These are phyloP conservation scores for Orthosia incerta DNA, from an alignment of 2,888 invertebrate species.

Conservation along the genomic window DNA sequence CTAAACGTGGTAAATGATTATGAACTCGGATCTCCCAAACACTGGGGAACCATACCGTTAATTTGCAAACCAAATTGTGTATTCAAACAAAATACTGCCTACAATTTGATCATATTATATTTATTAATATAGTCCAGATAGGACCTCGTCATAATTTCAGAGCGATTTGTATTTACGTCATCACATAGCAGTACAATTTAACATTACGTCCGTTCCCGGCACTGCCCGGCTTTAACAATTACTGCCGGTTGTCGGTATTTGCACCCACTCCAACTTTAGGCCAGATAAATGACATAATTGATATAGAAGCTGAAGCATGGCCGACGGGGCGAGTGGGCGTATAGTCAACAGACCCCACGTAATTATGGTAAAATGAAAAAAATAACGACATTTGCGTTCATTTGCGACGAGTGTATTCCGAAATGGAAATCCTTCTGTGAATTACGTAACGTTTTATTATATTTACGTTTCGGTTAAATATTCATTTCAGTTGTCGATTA, in stretches of 20 bases:
- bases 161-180: conserved; percentile 66
- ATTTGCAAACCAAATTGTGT: conserved; percentile 26
- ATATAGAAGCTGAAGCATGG: conserved; percentile 49
- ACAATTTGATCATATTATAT: conserved; percentile 16
- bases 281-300: conserved; percentile 63
- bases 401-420: conserved; percentile 37
- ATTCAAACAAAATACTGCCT: conserved; percentile 18
- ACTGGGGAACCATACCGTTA: not conserved
- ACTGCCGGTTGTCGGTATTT: conserved; percentile 69
- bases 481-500: conserved; percentile 42
- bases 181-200: conserved; percentile 71
- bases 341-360: conserved; percentile 46
- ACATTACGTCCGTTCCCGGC: conserved; percentile 66
- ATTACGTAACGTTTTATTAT: conserved; percentile 39
- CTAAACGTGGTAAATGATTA: not conserved
- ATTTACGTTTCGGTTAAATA: conserved; percentile 43
- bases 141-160: too few species aligned
- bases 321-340: conserved; percentile 21
- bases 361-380: conserved; percentile 59
- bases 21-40: too few species aligned
- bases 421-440: conserved; percentile 43
- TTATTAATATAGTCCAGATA: conserved; percentile 35
- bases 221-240: conserved; percentile 65
- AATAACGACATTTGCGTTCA: conserved; percentile 54
- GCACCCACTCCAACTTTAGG: conserved; percentile 64